Evolutionary conservation across 2,113 vertebrate species (phyloP), one percentile per base, ranked within the genome.

Genomic region (Procavia capensis): DNA sequence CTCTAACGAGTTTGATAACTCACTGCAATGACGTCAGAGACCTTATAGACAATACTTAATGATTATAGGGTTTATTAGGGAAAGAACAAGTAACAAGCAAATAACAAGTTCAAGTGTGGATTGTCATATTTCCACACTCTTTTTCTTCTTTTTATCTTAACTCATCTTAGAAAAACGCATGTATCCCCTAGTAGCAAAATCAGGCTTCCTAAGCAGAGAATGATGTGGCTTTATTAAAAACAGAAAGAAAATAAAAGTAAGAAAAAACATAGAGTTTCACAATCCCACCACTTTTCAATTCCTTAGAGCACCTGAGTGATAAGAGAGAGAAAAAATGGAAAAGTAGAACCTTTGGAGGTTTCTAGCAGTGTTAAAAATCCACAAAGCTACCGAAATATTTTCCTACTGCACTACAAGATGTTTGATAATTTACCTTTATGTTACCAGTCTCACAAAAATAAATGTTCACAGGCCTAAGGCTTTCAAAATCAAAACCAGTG

Each of bases 221-320:
- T 84, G 3, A 92, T 79, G 81, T 85, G 24, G 7, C 61, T 45
- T 95, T 3, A 57, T 68, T 89, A 85, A 84, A 92, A 75, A 43
- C 1, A 91, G n/a, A 54, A 27, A 87, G 81, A 91, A 47, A 90
- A 59, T 91, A 47, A 59, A 78, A 95, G 41, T 54, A 72, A 66
- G 39, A 50, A 90, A 85, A 75, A 70, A 41, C 13, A 47, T 94
- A 57, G 88, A 54, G 87, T 93, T 88, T 78, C 50, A 24, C 88
- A 91, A 80, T 5, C 84, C 25, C 41, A 57, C 3, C 41, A 95
- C 68, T 93, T 89, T 24, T 84, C 54, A 87, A 4, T 88, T 85
- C 66, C n/a, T 41, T 59, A 82, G 20, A 31, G 24, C 34, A 72
- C 10, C 39, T 74, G 20, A 39, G 31, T 91, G 59, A 85, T 80